A percentile compares a stretch with the other conserved stretches of the same genome.
Conservation (phyloP, 2,888 invertebrate genomes). For the Chrysolina haemoptera region DNA sequence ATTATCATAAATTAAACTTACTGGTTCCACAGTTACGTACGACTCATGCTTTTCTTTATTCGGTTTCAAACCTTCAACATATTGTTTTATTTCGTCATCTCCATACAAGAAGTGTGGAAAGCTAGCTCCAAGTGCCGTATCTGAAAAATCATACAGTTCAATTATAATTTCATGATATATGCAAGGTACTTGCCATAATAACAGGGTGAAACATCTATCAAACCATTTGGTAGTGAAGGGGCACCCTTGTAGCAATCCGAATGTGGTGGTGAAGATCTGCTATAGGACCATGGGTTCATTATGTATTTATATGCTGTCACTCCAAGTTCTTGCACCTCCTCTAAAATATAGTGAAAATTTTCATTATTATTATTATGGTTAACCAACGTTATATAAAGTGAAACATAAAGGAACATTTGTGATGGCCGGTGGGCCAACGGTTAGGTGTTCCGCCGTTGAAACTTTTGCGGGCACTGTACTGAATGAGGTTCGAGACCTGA, state of each 20-base stretch:
- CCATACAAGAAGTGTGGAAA: conserved; percentile 82
- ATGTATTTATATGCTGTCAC: conserved; percentile 75
- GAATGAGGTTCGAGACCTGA: too few relatives aligned
- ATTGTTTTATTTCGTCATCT: conserved; percentile 69
- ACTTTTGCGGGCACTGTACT: too few relatives aligned
- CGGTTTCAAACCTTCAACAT: conserved; percentile 78
- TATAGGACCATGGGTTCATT: conserved; percentile 73
- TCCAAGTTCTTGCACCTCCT: conserved; percentile 66
- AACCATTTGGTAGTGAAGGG: conserved; percentile 36
- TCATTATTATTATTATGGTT: not conserved
- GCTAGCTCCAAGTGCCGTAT: conserved; percentile 81
- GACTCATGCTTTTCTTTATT: conserved; percentile 77
- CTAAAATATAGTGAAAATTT: conserved; percentile 49
- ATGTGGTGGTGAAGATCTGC: conserved; percentile 71
- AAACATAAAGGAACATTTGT: too few relatives aligned
- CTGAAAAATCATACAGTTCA: conserved; percentile 71
- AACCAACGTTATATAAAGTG: too few relatives aligned
- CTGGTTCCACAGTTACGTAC: conserved; percentile 80
- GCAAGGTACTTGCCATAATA: conserved; percentile 73
- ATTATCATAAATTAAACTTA: conserved; percentile 61
- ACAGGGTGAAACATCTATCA: conserved; percentile 73
- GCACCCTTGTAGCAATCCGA: conserved; percentile 76
- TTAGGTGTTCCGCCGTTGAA: too few relatives aligned
- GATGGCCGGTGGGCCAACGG: too few relatives aligned
- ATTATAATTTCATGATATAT: conserved; percentile 77